Base-by-base conservation (phyloP, 2,888 invertebrate genomes). In the Vandiemenella viatica region DNA sequence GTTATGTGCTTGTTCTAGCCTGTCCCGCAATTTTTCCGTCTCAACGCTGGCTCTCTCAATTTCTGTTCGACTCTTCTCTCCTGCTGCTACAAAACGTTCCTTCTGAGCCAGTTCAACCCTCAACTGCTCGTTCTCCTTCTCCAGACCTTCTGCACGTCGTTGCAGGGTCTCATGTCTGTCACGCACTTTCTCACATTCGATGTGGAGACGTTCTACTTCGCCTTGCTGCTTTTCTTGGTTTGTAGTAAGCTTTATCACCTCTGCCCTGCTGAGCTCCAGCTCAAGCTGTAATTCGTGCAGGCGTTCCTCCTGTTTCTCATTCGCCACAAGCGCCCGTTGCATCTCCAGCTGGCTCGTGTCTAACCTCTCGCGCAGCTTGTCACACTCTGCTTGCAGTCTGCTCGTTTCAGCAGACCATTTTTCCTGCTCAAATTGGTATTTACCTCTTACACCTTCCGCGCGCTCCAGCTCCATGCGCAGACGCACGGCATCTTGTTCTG, bases 81-180 rank as follows among this genome's bases (percentile, higher is more conserved):
- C 48, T 46, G 56, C 49, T 20, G 43, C 52, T n/a, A 50, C 43
- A 46, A 44, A 52, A 69, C 70, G 48, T 66, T 67, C 58, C 64
- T 64, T 65, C 65, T 77, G 70, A 55, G 56, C 60, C 37, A 65
- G 67, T 60, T 84, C 84, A 49, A 80, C 69, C 58, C 82, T 76
- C 59, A 86, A 71, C 59, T 83, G 77, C 60, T 85, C 85, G 56
- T 85, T 83, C 62, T 87, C 86, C 55, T 64, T 65, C 59, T 83
- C 82, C 50, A 81, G 64, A 59, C 79, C 79, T 49, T 83, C 83
- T 46, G 77, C 73, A 55, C 79, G 77, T 49, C 76, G 64, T 59
- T 82, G 81, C n/a, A 88, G 68, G 68, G 88, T 87, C 62, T 90
- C 90, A 63, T 87, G 81, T 54, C 87, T 75, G 60, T 90, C 90